Evolutionary conservation across 1,140 invertebrate genomes (phyloP).

Genomic region (Aphis craccivora): DNA sequence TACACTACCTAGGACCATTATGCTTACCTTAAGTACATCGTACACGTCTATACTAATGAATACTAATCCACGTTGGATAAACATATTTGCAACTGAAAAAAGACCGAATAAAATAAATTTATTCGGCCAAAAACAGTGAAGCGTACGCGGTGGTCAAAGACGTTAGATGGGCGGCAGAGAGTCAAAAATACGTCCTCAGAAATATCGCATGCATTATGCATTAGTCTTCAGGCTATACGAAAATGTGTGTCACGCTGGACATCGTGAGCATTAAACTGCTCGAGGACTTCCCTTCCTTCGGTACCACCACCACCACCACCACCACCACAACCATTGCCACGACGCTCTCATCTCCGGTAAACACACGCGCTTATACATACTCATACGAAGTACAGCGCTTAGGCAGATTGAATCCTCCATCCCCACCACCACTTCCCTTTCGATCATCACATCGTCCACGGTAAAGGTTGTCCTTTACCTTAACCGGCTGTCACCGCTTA

Average conservation of each 20-base stretch:
- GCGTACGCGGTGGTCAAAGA: neutral
- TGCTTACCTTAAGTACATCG: no score
- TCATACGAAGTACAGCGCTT: neutral
- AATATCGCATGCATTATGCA: slow-evolving; percentile 5
- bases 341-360: neutral
- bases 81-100: neutral
- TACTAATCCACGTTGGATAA: neutral
- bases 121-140: neutral
- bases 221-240: neutral
- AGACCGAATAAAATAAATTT: neutral
- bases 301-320: neutral
- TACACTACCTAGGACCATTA: no score
- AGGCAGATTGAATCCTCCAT: neutral
- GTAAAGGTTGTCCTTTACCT: neutral
- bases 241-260: neutral
- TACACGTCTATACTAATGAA: no score
- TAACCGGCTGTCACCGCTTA: neutral
- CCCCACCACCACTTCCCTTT: neutral
- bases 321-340: neutral
- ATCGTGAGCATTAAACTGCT: neutral
- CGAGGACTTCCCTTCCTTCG: neutral
- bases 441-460: neutral
- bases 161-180: neutral
- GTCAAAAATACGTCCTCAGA: neutral
- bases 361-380: neutral